Evolutionary conservation across 2,797 vertebrate species (phyloP).

Genomic region (Aeoliscus strigatus): DNA sequence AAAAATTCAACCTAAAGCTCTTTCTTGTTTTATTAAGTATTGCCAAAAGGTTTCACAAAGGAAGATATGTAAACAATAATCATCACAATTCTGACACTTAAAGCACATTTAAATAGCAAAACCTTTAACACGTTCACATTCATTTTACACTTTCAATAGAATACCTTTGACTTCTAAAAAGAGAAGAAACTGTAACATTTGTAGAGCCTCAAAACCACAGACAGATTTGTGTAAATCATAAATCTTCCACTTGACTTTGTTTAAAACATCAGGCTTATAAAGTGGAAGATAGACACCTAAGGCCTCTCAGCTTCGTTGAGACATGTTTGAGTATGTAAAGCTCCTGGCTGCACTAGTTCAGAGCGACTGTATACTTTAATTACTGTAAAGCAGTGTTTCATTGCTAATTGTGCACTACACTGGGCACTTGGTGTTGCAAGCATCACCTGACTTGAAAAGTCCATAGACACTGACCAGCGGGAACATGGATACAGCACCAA

Average conservation of each 20-base stretch:
- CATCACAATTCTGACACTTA: conserved; percentile 1
- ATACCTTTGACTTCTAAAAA: conserved; percentile 23
- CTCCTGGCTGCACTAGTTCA: conserved; percentile 14
- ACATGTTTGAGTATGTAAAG: conserved; percentile 20
- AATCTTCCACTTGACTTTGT: too few species aligned
- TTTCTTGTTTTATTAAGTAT: conserved; percentile 45
- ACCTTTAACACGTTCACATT: conserved; percentile 10
- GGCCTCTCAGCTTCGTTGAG: too few species aligned
- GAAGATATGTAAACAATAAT: not conserved
- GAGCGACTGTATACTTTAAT: conserved; percentile 7
- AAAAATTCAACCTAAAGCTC: too few species aligned
- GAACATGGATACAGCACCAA: conserved; percentile 80
- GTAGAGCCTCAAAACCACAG: too few species aligned
- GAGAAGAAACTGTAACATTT: conserved; percentile 3
- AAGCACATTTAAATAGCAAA: conserved; percentile 41
- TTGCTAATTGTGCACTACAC: conserved; percentile 25
- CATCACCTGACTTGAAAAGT: conserved; percentile 76
- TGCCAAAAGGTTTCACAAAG: conserved; percentile 19
- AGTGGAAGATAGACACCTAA: too few species aligned
- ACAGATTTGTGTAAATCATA: too few species aligned
- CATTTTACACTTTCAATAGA: conserved; percentile 43
- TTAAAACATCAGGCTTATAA: too few species aligned
- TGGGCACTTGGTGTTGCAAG: conserved; percentile 76
- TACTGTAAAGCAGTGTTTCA: conserved; percentile 15
- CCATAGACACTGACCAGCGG: conserved; percentile 76